Conservation (phyloP, 92 coral and sea anemone genomes). For the Phenganax stokvisi region DNA sequence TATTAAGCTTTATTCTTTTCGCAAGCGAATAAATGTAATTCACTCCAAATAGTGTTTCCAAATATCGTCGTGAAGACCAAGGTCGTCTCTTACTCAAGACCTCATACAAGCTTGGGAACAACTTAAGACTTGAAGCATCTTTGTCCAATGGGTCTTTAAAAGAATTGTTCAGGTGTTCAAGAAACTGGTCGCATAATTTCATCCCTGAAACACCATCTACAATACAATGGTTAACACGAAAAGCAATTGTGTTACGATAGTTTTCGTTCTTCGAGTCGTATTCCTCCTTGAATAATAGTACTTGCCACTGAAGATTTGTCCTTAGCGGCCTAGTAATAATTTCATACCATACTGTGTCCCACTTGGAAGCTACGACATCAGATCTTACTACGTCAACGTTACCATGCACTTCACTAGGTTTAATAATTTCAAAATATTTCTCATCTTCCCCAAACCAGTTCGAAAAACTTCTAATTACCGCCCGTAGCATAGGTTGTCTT, state of each 20-base stretch:
- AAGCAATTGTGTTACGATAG: neutral
- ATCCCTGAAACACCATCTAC: neutral
- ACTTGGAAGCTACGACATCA: neutral
- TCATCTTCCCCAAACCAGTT: neutral
- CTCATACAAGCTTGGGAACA: neutral
- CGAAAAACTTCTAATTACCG: neutral
- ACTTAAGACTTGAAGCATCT: neutral
- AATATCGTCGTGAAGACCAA: neutral
- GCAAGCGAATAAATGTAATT: neutral
- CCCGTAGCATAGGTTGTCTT: constrained; percentile 11
- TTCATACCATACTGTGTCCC: constrained; percentile 6
- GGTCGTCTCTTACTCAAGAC: neutral
- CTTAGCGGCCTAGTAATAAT: neutral
- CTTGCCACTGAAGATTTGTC: neutral
- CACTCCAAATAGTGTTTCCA: neutral
- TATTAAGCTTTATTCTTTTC: neutral
- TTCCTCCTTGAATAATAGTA: neutral
- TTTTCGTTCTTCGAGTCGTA: neutral
- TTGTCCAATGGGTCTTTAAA: neutral
- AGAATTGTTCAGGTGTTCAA: neutral
- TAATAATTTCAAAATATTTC: neutral
- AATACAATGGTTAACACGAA: constrained; percentile 8
- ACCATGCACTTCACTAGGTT: neutral
- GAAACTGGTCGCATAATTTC: constrained; percentile 5
- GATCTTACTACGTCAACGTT: neutral